phyloP scores from a whole-genome alignment of 2,888 invertebrate genomes.

The Cephus pulcher region DNA sequence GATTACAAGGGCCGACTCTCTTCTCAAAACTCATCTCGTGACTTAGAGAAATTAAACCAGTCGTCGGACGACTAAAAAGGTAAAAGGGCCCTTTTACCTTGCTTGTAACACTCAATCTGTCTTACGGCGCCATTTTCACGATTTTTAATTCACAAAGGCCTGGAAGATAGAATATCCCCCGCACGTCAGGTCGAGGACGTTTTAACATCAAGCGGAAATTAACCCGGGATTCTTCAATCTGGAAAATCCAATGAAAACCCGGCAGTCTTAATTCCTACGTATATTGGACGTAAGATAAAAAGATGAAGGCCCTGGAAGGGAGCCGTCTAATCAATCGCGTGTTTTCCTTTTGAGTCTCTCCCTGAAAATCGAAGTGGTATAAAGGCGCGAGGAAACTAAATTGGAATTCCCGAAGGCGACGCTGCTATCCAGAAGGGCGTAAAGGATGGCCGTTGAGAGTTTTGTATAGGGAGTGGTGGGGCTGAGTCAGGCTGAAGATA shows the following conservation, averaged over 20 bases:
- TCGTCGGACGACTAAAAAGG: neutral
- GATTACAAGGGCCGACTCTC: neutral
- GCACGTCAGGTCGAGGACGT: neutral
- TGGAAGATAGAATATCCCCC: neutral
- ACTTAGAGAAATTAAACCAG: neutral
- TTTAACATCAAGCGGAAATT: neutral
- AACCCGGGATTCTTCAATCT: neutral
- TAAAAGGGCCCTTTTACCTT: neutral
- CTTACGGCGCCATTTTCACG: neutral
- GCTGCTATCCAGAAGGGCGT: constrained; percentile 33
- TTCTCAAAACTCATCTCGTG: neutral
- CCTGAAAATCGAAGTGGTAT: constrained; percentile 33
- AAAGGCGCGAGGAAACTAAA: constrained; percentile 45
- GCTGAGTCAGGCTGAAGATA: constrained; percentile 28
- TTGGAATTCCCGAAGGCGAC: constrained; percentile 59
- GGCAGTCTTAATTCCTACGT: neutral
- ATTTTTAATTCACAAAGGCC: neutral
- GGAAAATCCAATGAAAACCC: neutral
- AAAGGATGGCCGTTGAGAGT: constrained; percentile 24
- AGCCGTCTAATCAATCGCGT: constrained; percentile 53
- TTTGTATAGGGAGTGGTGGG: constrained; percentile 25
- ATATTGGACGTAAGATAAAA: constrained; percentile 20
- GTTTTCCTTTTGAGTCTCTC: constrained; percentile 55
- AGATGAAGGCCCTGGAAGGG: constrained; percentile 14
- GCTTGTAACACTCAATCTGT: neutral